Base-by-base conservation (phyloP, 2,888 invertebrate genomes). In the Apomyelois bistriatella region DNA sequence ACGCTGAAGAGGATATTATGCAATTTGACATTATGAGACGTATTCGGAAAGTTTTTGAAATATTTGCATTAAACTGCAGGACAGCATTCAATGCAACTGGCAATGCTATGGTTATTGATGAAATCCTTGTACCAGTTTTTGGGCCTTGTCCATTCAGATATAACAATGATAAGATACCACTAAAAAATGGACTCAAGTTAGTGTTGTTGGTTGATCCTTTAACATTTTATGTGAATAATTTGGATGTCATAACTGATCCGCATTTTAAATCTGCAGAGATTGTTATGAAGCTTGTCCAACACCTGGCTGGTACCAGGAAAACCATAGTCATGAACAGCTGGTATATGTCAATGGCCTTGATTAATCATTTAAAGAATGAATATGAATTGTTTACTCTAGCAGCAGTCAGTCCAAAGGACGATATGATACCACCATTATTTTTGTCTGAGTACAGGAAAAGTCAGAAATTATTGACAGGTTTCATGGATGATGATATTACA, bases 141-240 rank as follows among this genome's bases (percentile, higher is more conserved):
- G 88, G 90, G 16, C 85, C 87, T 54, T 90, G 89, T 59, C 82
- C 89, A 46, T 89, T 89, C 64, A 73, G 84, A 58, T 88, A 84
- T 64, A 66, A 76, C n/a, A 80, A 86, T 55, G 70, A 77, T 61
- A 85, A 75, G 57, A 88, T 86, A 62, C 73, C 77, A 16, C 56
- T 83, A 22, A 77, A 78, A 62, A 65, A 65, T 53, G 91, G 91
- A 4, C 74, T 91, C 13, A 91, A 91, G 72, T 62, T 90, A 58
- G 75, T 85, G 9, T 59, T 85, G 36, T 65, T 89, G 5, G 82
- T 85, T 9, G 90, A 91, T 60, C 71, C 88, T 7, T 68, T 74
- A 7, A 88, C 77, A 59, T 89, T 90, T 62, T 90, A 89, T 61
- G 62, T 89, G 0, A 80, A 77, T 52, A 90, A 89, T 61, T 59